phyloP scores from a whole-genome alignment of 2,797 vertebrate species.

The Notamacropus eugenii region DNA sequence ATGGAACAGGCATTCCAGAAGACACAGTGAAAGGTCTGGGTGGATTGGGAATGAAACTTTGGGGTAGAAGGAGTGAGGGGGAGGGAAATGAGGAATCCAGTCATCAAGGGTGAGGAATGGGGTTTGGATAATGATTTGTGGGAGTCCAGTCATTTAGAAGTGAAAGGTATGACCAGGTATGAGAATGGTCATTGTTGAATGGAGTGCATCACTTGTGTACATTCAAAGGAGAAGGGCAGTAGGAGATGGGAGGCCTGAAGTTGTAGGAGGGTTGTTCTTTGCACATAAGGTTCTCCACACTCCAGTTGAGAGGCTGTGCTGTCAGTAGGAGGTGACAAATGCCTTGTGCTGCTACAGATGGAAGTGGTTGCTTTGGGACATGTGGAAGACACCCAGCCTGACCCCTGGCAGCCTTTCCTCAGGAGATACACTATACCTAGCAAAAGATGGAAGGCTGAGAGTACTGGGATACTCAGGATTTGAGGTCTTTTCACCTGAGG shows the following conservation, averaged over 20 bases:
- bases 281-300: not conserved
- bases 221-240: not conserved
- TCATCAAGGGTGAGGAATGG: not conserved
- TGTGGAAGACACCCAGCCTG: not conserved
- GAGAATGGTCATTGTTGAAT: not conserved
- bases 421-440: not conserved
- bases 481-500: not conserved
- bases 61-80: not conserved
- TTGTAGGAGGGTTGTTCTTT: not conserved
- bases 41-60: not conserved
- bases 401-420: not conserved
- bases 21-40: not conserved
- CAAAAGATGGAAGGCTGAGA: not conserved
- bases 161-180: not conserved
- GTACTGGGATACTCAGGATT: not conserved
- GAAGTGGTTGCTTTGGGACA: not conserved
- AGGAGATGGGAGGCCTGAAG: not conserved
- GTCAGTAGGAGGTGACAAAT: not conserved
- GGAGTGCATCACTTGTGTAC: not conserved
- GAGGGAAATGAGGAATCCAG: not conserved
- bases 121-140: not conserved
- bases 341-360: not conserved
- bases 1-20: not conserved
- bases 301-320: not conserved
- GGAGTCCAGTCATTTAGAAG: not conserved